These are phyloP conservation scores for Dendrophyllia cribrosa DNA, from an alignment of 64 coral and sea anemone genomes.

Conservation along the genomic window DNA sequence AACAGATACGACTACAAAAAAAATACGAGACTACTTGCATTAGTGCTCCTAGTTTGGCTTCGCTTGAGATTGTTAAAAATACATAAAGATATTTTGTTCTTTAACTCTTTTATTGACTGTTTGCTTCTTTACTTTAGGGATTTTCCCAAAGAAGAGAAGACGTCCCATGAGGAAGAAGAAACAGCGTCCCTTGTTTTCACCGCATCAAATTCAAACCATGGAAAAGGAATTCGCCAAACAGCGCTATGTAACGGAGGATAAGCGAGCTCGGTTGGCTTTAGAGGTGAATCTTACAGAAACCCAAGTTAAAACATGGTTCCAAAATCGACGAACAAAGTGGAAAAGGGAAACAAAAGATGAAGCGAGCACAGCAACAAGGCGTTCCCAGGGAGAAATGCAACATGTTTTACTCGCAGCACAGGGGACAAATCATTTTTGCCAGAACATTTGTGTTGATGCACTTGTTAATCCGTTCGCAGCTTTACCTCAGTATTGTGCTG, in stretches of 20 bases:
- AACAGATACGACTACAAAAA: too few species aligned
- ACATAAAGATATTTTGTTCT: background rate
- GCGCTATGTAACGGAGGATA: constrained; percentile 80
- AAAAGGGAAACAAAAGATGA: constrained; percentile 85
- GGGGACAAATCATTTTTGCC: background rate
- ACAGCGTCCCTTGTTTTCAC: constrained; percentile 80
- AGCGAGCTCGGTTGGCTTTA: constrained; percentile 70
- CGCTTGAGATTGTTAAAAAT: too few species aligned
- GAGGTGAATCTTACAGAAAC: constrained; percentile 84
- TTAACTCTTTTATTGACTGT: too few species aligned
- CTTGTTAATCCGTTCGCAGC: background rate
- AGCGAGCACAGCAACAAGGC: background rate
- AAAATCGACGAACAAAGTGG: constrained; percentile 91
- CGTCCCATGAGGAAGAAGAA: constrained; percentile 81
- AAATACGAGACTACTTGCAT: too few species aligned
- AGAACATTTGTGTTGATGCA: constrained; percentile 3
- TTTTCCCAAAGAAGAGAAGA: constrained; percentile 36
- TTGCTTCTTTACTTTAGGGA: background rate
- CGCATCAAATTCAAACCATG: constrained; percentile 78
- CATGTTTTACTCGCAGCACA: background rate
- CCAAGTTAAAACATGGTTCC: constrained; percentile 90
- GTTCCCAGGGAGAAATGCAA: background rate
- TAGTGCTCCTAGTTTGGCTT: too few species aligned
- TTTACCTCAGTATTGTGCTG: background rate
- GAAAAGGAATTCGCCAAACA: constrained; percentile 87